A percentile compares a stretch with the other conserved stretches of the same genome.
Evolutionary conservation across 2,888 invertebrate genomes (phyloP).

Genomic region (Lymantria monacha): DNA sequence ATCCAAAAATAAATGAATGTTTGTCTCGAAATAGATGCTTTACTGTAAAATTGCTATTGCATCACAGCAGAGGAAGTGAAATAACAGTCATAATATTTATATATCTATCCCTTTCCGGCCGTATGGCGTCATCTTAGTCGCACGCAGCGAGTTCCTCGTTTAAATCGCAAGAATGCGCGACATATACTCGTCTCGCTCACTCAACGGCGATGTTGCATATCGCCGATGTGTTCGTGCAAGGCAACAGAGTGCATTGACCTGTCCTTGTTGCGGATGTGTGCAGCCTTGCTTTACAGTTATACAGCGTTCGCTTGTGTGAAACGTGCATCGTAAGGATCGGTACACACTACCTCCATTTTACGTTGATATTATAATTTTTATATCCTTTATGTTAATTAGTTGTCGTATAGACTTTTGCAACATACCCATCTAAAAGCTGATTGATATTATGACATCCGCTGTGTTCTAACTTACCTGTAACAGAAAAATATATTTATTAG

Average conservation of each 20-base stretch:
- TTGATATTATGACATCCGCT: slow-evolving; percentile 23
- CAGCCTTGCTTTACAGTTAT: slow-evolving; percentile 81
- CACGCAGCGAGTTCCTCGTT: slow-evolving; percentile 54
- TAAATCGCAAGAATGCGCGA: slow-evolving; percentile 48
- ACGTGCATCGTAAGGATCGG: slow-evolving; percentile 71
- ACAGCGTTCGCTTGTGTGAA: slow-evolving; percentile 57
- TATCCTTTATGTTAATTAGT: slow-evolving; percentile 18
- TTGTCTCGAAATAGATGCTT: slow-evolving; percentile 74
- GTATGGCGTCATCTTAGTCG: slow-evolving; percentile 64
- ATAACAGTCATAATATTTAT: slow-evolving; percentile 81
- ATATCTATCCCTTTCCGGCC: slow-evolving; percentile 64
- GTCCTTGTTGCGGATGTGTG: slow-evolving; percentile 79
- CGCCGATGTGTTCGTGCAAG: slow-evolving; percentile 67
- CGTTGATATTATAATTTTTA: slow-evolving; percentile 21
- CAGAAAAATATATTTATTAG: slow-evolving; percentile 13
- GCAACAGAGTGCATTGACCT: slow-evolving; percentile 81
- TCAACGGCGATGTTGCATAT: slow-evolving; percentile 43
- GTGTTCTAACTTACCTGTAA: slow-evolving; percentile 45
- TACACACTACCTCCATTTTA: slow-evolving; percentile 53
- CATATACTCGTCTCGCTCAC: slow-evolving; percentile 46
- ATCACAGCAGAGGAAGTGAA: slow-evolving; percentile 81
- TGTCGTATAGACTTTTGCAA: slow-evolving; percentile 11
- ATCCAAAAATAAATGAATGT: slow-evolving; percentile 59
- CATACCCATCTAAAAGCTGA: slow-evolving; percentile 24
- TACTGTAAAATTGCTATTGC: slow-evolving; percentile 75